Evolutionary conservation across 2,888 invertebrate species (phyloP).

Genomic region (Eueremaeus valkanovi): DNA sequence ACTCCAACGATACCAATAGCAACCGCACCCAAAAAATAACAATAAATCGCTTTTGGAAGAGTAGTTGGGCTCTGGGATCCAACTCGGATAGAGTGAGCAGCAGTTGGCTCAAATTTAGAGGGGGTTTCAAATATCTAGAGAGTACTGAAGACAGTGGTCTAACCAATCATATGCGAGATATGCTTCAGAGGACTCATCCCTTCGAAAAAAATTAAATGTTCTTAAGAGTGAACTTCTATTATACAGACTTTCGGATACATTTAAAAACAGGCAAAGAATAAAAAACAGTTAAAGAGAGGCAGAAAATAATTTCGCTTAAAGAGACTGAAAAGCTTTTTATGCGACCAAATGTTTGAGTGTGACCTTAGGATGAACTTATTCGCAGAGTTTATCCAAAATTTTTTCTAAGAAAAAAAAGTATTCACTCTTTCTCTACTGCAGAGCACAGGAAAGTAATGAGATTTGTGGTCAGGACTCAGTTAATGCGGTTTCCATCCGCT

Average conservation of each 20-base stretch:
- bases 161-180: constrained; percentile 3
- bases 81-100: not conserved
- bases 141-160: constrained; percentile 10
- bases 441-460: constrained; percentile 5
- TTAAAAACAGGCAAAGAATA: constrained; percentile 3
- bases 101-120: not conserved
- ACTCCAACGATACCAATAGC: constrained; percentile 11
- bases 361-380: not conserved
- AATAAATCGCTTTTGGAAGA: constrained; percentile 4
- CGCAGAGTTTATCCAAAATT: not conserved
- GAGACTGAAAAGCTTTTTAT: not conserved
- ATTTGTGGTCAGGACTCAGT: not conserved
- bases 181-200: not conserved
- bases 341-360: not conserved
- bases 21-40: constrained; percentile 22
- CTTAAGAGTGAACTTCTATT: constrained; percentile 6
- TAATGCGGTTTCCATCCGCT: not conserved
- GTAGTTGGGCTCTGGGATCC: not conserved
- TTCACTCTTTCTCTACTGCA: not conserved
- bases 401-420: not conserved
- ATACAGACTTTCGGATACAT: not conserved
- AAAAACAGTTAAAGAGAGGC: constrained; percentile 1
- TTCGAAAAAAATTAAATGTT: constrained; percentile 6
- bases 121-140: not conserved
- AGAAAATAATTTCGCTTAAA: not conserved